Evolutionary conservation across 2,888 invertebrate species (phyloP), one percentile per base, ranked within the genome.

Genomic region (Tricholauxania praeusta): DNA sequence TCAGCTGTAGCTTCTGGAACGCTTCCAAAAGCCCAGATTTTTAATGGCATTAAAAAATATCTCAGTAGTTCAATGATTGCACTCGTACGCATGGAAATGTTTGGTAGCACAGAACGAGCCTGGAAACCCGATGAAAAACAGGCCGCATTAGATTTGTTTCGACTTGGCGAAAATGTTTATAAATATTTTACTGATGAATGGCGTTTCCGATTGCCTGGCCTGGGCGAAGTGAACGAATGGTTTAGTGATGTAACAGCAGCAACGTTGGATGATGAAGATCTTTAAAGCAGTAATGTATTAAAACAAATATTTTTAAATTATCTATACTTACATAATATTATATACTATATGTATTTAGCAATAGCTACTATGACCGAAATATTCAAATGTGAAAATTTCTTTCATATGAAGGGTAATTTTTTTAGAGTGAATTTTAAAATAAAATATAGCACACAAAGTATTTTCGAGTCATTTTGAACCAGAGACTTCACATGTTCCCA

Each of bases 71-170:
- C 87, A 8, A 87, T 87, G 85, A 80, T 81, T 0, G 79, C 87
- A 0, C 74, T 87, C n/a, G 77, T 87, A 6, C 83, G 87, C 12
- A 87, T 87, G 85, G 87, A 87, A 80, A 84, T 87, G 82, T 87
- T 87, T 75, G 85, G 85, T 0, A 80, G 78, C 39, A 77, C 82
- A 0, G 87, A 87, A 12, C 83, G 87, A 8, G 75, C 77, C 15
- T 87, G 86, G 84, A 84, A 85, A 73, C 73, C 79, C 0, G 87
- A 87, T 73, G 87, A 87, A 75, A 83, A 81, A n/a, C 80, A 80
- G 4, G 82, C 82, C 39, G 78, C 84, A 2, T 76, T 80, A 12
- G 87, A 87, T 63, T 65, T 87, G 10, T 72, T 86, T 32, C 80
- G 80, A 19, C 76, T 87, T 12, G 87, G 87, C 7, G 83, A 85